Base-by-base conservation (phyloP, 2,888 invertebrate genomes). In the Sminthurides aquaticus region DNA sequence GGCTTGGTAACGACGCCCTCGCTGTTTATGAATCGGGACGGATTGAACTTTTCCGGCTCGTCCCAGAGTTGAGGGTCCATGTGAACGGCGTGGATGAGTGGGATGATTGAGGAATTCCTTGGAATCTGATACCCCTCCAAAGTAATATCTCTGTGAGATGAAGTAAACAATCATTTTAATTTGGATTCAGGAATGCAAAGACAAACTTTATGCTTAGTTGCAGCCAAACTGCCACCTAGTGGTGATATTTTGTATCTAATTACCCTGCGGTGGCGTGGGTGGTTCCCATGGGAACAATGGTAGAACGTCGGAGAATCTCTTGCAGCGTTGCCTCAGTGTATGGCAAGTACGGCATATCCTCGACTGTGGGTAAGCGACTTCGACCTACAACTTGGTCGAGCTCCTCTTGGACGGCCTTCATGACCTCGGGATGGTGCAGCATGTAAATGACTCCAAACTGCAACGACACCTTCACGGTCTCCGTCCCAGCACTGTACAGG, bases 401-500 rank as follows among this genome's bases (percentile, higher is more conserved):
- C 77, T 94, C 93, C 74, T 91, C 89, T 78, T 91, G 92, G 0
- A 93, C 90, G 29, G 86, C 85, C 64, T 82, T 83, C 79, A 91
- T 90, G 5, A 87, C 85, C 60, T 90, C 87, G 1, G 91, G 91
- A 77, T 93, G 86, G 76, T 90, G 87, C 69, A 93, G 79, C 90
- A 93, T 91, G 78, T 89, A 88, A 0, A 93, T 85, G 68, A 92
- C 84, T 75, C 90, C 87, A 93, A 93, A 94, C 68, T 90, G 84
- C 49, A 94, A 79, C 0, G 92, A 90, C 15, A 90, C 91, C 77
- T 92, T 93, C 67, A 93, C 91, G 0, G 93, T 93, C 79, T 94
- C 94, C 89, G 93, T 90, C 26, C 93, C 93, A 61, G 93, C 93
- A 15, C 91, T 90, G 80, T 92, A 93, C 49, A 94, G 81, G 78